Evolutionary conservation across 2,888 invertebrate genomes (phyloP).

Genomic region (Eumerus sabulonum): DNA sequence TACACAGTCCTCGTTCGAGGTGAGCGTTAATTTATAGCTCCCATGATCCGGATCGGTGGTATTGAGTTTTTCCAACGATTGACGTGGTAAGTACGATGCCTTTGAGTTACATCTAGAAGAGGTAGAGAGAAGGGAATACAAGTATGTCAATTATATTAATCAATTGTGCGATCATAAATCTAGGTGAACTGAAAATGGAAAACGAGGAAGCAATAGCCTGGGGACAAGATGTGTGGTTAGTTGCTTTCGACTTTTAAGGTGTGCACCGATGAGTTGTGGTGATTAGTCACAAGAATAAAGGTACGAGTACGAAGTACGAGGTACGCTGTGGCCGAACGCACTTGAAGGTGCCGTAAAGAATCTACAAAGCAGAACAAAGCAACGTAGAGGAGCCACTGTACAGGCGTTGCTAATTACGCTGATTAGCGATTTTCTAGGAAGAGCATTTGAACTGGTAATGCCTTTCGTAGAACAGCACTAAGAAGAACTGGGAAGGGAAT

Average conservation of each 20-base stretch:
- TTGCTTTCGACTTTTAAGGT: constrained; percentile 24
- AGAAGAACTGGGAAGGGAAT: no score
- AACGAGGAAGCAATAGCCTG: constrained; percentile 39
- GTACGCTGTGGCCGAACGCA: no score
- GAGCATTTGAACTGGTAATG: no score
- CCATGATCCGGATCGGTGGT: constrained; percentile 84
- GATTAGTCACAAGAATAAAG: no score
- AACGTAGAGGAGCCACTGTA: no score
- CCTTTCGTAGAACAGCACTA: no score
- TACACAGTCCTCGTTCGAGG: constrained; percentile 81
- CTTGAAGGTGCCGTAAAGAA: no score
- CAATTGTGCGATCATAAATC: constrained; percentile 53
- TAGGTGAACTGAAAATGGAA: constrained; percentile 21
- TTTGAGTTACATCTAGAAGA: constrained; percentile 88
- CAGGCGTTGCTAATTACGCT: no score
- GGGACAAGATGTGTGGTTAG: constrained; percentile 9
- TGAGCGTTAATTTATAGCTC: constrained; percentile 87
- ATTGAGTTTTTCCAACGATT: constrained; percentile 84
- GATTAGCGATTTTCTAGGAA: no score
- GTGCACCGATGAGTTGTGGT: no score
- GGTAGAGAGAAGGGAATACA: background rate
- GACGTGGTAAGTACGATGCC: constrained; percentile 86
- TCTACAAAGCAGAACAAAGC: no score
- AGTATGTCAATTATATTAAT: constrained; percentile 37
- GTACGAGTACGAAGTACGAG: no score